Evolutionary conservation across 2,888 invertebrate genomes (phyloP), one percentile per base, ranked within the genome.

Genomic region (Andrena marginata): DNA sequence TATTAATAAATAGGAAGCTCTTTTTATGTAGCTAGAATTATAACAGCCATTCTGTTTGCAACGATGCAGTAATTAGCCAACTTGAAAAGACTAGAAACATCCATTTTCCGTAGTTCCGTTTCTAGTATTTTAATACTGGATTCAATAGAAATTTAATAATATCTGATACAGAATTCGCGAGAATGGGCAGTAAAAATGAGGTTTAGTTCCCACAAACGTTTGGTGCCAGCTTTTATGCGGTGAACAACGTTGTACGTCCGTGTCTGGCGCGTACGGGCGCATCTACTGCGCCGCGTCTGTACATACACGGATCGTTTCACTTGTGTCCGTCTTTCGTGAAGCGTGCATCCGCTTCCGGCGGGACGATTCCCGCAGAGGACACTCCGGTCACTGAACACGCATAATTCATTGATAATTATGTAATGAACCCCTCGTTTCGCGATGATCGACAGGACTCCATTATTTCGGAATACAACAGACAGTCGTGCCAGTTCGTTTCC

Each of bases 281-380:
- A 35, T 26, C 82, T 23, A 63, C 64, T 74, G 51, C 65, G 8
- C 16, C 8, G 31, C 13, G 77, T 54, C 59, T 70, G 72, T 35
- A 42, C 35, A n/a, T 35, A 64, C n/a, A 54, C 60, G 64, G 26
- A 29, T 67, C 31, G 72, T 83, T 77, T 64, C 77, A 70, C 73
- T 77, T 26, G 82, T 82, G 64, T 70, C 48, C 85, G 91, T 91
- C 92, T 92, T 92, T 91, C 91, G 88, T 91, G 90, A 89, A 93
- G 94, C 94, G 93, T 94, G 89, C 89, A 93, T 94, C 94, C 94
- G 94, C 89, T 94, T 94, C 93, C 93, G 93, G 89, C 89, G 85
- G 80, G 72, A 72, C 77, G 77, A 72, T 73, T 56, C 56, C 70
- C 80, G 80, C 89, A 90, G 90, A 90, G 91, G 90, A 92, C 92